phyloP scores from a whole-genome alignment of 2,888 invertebrate species.

The Cheilosia urbana region DNA sequence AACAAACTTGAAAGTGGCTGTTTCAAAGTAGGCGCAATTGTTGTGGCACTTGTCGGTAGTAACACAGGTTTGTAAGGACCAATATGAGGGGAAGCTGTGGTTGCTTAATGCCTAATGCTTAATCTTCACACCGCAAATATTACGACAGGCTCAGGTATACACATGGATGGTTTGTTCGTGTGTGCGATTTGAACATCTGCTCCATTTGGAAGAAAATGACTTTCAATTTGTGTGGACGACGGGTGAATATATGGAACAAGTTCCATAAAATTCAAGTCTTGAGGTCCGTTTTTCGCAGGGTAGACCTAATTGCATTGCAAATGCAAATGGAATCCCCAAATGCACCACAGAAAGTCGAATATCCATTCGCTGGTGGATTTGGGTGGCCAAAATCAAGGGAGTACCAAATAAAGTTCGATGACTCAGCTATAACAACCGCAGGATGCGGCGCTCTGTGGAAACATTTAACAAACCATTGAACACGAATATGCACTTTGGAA shows the following conservation, averaged over 20 bases:
- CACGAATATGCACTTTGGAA: conserved; percentile 57
- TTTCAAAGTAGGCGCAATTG: conserved; percentile 11
- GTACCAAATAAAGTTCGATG: conserved; percentile 31
- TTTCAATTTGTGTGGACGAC: conserved; percentile 46
- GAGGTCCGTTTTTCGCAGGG: conserved; percentile 24
- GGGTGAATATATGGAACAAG: conserved; percentile 2
- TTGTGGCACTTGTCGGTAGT: conserved; percentile 27
- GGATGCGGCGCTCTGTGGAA: conserved; percentile 32
- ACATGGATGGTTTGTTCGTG: not conserved
- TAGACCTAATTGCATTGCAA: conserved; percentile 65
- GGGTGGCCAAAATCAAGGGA: conserved; percentile 51
- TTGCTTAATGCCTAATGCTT: conserved; percentile 22
- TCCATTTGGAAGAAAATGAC: conserved; percentile 42
- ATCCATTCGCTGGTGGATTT: conserved; percentile 51
- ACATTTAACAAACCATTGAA: conserved; percentile 31
- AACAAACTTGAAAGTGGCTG: not conserved
- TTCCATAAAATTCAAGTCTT: conserved; percentile 29
- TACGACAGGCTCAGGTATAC: conserved; percentile 3
- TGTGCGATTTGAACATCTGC: conserved; percentile 33
- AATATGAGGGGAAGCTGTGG: conserved; percentile 59
- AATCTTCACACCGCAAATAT: conserved; percentile 54
- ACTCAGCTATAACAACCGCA: conserved; percentile 46
- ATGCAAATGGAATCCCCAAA: conserved; percentile 57
- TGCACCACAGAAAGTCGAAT: conserved; percentile 53
- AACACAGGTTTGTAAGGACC: conserved; percentile 31